Base-by-base conservation (phyloP, 1,140 invertebrate genomes). In the Macrobrachium rosenbergii region DNA sequence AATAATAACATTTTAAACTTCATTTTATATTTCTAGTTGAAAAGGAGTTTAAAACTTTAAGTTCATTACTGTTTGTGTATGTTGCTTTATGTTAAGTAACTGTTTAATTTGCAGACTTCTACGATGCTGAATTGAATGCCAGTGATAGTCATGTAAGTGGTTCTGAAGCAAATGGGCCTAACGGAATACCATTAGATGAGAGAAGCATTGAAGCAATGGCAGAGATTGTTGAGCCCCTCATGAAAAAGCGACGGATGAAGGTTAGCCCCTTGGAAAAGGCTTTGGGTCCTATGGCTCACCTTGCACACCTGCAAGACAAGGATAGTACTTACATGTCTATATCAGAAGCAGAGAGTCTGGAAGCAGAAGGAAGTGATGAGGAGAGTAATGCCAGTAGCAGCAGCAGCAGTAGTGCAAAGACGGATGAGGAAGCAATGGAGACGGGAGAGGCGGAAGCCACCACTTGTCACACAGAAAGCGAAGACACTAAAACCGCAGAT, bases 111-210 rank as follows among this genome's bases (percentile, higher is more conserved):
- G 17, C 79, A 87, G 85, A 87, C 19, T 52, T 69, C 45, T 87
- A 87, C 69, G 60, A 43, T 76, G 14, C 67, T 5, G 85, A 81
- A 45, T 62, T 87, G 63, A 75, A 63, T 76, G 79, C 75, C 67
- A 73, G 64, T 19, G 85, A 82, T 58, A 87, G 79, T 69, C 77
- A 87, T 7, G 78, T 87, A 8, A 76, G 58, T 16, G 58, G 59
- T 2, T 82, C 85, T 10, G 83, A 84, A 58, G 73, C 83, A 21
- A 87, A 87, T 28, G 85, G 85, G 52, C 85, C 85, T 16, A 87
- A 79, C 52, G 58, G 63, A 23, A 16, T 73, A 11, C 77, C 75
- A n/a, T 12, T 28, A 23, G 85, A 75, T 52, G 85, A 37, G 72
- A 45, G 21, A 19, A 28, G 11, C n/a, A 45, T n/a, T 11, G 67